Conservation (phyloP, 2,113 vertebrate species). For the Poicephalus meyeri region DNA sequence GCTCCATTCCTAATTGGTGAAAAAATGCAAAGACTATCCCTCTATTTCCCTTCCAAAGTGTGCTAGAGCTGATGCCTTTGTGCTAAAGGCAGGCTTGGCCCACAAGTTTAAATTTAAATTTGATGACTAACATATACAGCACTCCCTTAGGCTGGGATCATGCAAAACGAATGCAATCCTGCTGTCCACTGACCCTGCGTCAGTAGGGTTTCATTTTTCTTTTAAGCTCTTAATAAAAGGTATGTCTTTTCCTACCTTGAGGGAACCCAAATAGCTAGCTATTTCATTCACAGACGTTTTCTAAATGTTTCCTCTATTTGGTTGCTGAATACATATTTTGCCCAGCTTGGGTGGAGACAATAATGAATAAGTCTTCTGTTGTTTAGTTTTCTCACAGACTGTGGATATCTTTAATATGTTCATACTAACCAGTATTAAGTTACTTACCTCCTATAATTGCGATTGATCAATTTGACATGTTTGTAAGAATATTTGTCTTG, state of each 20-base stretch:
- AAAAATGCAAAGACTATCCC: background rate
- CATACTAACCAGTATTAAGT: background rate
- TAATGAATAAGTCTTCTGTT: background rate
- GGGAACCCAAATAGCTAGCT: constrained; percentile 22
- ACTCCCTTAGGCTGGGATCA: constrained; percentile 24
- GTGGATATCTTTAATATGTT: background rate
- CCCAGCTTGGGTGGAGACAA: background rate
- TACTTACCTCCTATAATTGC: background rate
- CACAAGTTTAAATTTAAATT: constrained; percentile 31
- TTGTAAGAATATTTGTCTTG: background rate
- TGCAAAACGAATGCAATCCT: constrained; percentile 19
- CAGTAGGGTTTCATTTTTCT: constrained; percentile 8
- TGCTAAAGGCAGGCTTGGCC: background rate
- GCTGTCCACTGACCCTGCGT: background rate
- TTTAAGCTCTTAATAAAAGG: constrained; percentile 22
- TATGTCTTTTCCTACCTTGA: background rate
- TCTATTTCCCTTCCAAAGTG: background rate
- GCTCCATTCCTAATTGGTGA: background rate
- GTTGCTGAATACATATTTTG: background rate
- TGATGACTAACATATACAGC: constrained; percentile 36
- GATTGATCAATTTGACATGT: background rate
- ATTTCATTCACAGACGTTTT: constrained; percentile 16
- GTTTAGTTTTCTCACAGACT: background rate
- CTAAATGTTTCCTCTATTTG: background rate
- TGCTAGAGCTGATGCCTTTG: background rate